phyloP scores from a whole-genome alignment of 2,888 invertebrate genomes.

The Gryllus longicercus region DNA sequence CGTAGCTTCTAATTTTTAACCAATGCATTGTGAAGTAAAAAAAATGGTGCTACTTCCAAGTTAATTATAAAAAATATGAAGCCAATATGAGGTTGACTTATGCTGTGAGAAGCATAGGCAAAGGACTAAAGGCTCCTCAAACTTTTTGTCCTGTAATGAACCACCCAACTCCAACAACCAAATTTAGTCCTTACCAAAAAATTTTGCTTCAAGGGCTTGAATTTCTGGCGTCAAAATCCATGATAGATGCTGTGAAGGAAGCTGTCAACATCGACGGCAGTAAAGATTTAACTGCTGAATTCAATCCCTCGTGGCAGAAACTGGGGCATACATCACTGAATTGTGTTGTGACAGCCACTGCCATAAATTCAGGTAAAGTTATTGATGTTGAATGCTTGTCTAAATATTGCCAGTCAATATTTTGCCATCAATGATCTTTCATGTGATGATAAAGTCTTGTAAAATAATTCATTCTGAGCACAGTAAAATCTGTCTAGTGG shows the following conservation, averaged over 20 bases:
- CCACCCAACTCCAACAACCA: background rate
- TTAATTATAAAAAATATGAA: background rate
- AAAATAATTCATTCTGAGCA: no score
- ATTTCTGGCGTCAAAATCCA: background rate
- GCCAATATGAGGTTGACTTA: background rate
- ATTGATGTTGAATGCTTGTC: background rate
- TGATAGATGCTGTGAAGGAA: background rate
- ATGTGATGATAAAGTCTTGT: no score
- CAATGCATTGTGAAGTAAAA: background rate
- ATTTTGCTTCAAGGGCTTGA: background rate
- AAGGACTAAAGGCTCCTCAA: background rate
- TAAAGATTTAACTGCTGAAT: slow-evolving; percentile 11
- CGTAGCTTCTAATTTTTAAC: background rate
- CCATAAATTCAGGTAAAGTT: background rate
- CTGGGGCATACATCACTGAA: background rate
- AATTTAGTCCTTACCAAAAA: background rate
- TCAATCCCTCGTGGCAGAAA: slow-evolving; percentile 23
- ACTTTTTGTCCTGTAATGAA: background rate
- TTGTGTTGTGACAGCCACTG: slow-evolving; percentile 21
- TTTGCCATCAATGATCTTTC: no score
- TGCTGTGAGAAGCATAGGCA: background rate
- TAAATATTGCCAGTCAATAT: background rate
- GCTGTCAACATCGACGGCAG: background rate
- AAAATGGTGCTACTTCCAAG: background rate
- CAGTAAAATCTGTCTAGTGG: no score